A percentile compares a stretch with the other conserved stretches of the same genome.
These are phyloP conservation scores for Mormyrus lacerda DNA, from an alignment of 2,113 vertebrate genomes.

Conservation along the genomic window DNA sequence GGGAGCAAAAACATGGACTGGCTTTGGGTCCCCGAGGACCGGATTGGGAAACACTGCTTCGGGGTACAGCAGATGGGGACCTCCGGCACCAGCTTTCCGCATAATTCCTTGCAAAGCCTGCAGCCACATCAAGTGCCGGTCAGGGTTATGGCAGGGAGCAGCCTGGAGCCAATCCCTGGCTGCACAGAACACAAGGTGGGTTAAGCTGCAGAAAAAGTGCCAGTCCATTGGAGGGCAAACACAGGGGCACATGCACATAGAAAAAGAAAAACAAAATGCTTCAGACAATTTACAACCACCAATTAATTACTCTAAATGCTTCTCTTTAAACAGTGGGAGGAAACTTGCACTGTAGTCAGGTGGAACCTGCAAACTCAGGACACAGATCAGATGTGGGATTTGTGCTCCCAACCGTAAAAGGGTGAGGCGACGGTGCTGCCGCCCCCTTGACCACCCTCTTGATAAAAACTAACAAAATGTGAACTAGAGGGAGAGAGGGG, in stretches of 20 bases:
- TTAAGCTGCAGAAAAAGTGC: not conserved
- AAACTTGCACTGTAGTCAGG: not conserved
- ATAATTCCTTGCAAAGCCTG: not conserved
- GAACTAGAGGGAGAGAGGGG: not conserved
- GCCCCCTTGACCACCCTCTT: not conserved
- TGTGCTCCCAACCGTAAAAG: constrained; percentile 7
- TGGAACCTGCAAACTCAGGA: not conserved
- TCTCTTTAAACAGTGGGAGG: not conserved
- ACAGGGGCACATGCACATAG: not conserved
- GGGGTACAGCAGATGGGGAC: not conserved
- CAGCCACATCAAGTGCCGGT: not conserved
- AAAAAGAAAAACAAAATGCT: not conserved
- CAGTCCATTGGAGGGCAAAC: not conserved
- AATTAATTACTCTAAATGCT: not conserved
- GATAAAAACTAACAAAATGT: not conserved
- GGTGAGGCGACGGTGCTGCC: not conserved
- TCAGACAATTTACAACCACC: not conserved
- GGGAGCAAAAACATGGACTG: not conserved
- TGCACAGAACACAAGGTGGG: not conserved
- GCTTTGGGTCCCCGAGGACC: not conserved
- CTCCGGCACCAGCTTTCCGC: not conserved
- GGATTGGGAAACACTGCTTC: not conserved
- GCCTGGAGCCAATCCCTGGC: not conserved
- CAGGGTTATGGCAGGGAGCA: not conserved
- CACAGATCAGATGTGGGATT: constrained; percentile 25